These are phyloP conservation scores for Alouatta caraya DNA, from an alignment of 2,797 vertebrate species.

Conservation along the genomic window DNA sequence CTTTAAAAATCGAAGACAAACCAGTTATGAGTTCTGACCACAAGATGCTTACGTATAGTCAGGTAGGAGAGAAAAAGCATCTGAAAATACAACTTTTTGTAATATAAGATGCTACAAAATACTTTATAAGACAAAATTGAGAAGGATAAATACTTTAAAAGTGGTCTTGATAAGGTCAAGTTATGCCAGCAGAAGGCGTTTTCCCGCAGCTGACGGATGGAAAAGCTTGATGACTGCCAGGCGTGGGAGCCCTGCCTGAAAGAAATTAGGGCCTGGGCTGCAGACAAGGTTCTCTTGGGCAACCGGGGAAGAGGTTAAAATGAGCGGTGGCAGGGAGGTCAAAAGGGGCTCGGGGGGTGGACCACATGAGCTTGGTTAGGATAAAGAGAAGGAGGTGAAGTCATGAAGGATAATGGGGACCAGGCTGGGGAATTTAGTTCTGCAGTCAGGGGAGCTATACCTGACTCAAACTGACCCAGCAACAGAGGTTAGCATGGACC, in stretches of 20 bases:
- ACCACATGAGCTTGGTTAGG: not conserved
- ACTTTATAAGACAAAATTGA: not conserved
- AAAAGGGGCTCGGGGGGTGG: not conserved
- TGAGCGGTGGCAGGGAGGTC: rapidly evolving
- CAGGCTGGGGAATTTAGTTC: not conserved
- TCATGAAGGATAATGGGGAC: not conserved
- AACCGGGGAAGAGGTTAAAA: not conserved
- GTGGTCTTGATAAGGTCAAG: not conserved
- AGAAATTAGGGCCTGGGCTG: not conserved
- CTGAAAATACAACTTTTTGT: not conserved
- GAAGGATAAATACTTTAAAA: not conserved
- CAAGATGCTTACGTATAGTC: not conserved
- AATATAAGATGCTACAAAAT: not conserved
- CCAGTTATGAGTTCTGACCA: not conserved
- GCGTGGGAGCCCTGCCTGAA: not conserved
- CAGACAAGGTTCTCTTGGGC: not conserved
- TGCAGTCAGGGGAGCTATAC: not conserved
- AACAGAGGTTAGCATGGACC: not conserved
- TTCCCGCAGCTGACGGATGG: not conserved
- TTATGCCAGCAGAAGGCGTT: not conserved
- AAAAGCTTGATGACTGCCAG: not conserved
- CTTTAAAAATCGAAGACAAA: not conserved
- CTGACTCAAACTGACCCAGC: not conserved
- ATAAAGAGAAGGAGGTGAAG: not conserved
- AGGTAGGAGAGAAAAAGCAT: not conserved